phyloP scores from a whole-genome alignment of 2,888 invertebrate species.

The Cantharis nigra region DNA sequence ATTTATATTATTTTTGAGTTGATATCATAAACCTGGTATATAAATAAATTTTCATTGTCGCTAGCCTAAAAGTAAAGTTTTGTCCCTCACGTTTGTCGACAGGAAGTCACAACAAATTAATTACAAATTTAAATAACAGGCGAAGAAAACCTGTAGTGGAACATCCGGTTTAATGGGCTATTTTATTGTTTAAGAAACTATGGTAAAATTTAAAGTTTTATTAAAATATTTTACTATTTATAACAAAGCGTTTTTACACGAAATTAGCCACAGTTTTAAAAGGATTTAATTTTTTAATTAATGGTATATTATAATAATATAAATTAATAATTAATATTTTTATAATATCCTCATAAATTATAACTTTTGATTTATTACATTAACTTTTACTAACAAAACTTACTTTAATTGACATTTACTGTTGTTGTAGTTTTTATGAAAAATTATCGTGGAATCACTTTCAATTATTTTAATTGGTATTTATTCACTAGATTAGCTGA shows the following conservation, averaged over 20 bases:
- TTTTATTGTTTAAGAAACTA: background rate
- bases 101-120: background rate
- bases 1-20: too few relatives aligned
- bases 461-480: background rate
- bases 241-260: background rate
- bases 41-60: background rate
- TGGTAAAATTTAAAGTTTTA: background rate
- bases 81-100: background rate
- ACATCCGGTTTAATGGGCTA: background rate
- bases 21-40: too few relatives aligned
- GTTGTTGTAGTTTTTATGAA: background rate
- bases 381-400: background rate
- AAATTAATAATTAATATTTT: background rate
- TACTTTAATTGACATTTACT: background rate
- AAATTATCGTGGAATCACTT: background rate
- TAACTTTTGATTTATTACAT: background rate
- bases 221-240: too few relatives aligned
- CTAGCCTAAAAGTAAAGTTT: background rate
- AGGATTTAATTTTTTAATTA: background rate
- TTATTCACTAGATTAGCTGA: background rate
- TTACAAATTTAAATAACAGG: background rate
- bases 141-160: background rate
- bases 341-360: background rate
- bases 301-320: background rate
- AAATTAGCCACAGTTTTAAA: background rate